Evolutionary conservation across 92 coral and sea anemone genomes (phyloP).

Genomic region (Plumapathes pennacea): DNA sequence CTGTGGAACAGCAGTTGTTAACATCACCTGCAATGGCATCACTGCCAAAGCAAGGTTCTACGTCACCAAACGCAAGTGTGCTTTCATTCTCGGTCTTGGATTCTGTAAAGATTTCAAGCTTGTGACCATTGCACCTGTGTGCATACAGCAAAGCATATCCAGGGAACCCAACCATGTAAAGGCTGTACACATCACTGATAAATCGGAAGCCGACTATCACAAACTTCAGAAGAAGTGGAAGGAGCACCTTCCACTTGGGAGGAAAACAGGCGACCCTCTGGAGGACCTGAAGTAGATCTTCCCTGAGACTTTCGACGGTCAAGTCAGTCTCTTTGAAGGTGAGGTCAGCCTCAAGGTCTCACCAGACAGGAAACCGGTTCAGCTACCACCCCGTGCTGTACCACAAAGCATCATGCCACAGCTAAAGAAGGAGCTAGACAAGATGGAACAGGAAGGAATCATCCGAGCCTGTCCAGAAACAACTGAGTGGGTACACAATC

Average conservation of each 20-base stretch:
- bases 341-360: slow-evolving; percentile 54
- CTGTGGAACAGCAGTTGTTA: slow-evolving; percentile 46
- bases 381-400: slow-evolving; percentile 65
- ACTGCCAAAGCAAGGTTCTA: slow-evolving; percentile 55
- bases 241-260: slow-evolving; percentile 62
- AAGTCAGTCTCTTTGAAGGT: slow-evolving; percentile 62
- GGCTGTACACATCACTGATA: slow-evolving; percentile 62
- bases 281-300: slow-evolving; percentile 60
- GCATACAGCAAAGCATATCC: slow-evolving; percentile 52
- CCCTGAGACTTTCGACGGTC: slow-evolving; percentile 62
- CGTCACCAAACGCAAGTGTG: slow-evolving; percentile 49
- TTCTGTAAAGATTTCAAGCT: slow-evolving; percentile 55
- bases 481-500: slow-evolving; percentile 70
- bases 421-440: slow-evolving; percentile 62
- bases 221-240: slow-evolving; percentile 57
- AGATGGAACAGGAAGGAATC: slow-evolving; percentile 68
- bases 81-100: slow-evolving; percentile 66
- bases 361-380: slow-evolving; percentile 54
- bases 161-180: slow-evolving; percentile 49
- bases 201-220: slow-evolving; percentile 56
- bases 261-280: slow-evolving; percentile 56
- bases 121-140: slow-evolving; percentile 53
- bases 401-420: slow-evolving; percentile 63
- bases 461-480: slow-evolving; percentile 72
- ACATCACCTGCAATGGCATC: slow-evolving; percentile 48